phyloP scores from a whole-genome alignment of 2,797 vertebrate species.

The Eutrigla gurnardus region DNA sequence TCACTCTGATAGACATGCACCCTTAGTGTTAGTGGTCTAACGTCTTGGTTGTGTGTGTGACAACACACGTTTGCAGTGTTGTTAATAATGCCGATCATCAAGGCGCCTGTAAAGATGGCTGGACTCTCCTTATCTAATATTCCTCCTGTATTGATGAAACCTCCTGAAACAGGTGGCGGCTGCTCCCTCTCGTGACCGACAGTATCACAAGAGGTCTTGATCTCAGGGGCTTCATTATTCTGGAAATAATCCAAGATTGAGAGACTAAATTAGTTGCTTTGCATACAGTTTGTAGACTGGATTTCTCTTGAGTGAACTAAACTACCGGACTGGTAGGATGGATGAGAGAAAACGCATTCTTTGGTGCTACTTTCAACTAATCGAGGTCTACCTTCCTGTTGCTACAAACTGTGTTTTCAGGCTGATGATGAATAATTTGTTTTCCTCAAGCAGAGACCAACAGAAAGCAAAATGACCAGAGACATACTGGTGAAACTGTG shows the following conservation, averaged over 20 bases:
- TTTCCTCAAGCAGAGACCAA: background rate
- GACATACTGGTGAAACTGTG: no score
- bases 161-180: constrained; percentile 10
- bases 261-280: constrained; percentile 5
- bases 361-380: background rate
- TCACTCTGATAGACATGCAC: constrained; percentile 51
- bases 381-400: background rate
- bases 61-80: constrained; percentile 22
- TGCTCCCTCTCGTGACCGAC: background rate
- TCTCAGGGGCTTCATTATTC: background rate
- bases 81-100: constrained; percentile 22
- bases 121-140: background rate
- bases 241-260: constrained; percentile 1
- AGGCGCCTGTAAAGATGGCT: constrained; percentile 28
- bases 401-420: background rate
- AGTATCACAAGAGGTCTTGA: background rate
- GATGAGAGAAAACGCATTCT: background rate
- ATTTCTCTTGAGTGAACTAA: background rate
- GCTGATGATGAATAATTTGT: background rate
- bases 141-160: constrained; percentile 4
- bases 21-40: constrained; percentile 40
- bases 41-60: constrained; percentile 37
- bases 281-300: background rate
- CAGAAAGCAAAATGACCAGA: background rate
- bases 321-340: background rate